A percentile compares a stretch with the other conserved stretches of the same genome.
Conservation (phyloP, 2,797 vertebrate species). For the Smutsia temminckii region DNA sequence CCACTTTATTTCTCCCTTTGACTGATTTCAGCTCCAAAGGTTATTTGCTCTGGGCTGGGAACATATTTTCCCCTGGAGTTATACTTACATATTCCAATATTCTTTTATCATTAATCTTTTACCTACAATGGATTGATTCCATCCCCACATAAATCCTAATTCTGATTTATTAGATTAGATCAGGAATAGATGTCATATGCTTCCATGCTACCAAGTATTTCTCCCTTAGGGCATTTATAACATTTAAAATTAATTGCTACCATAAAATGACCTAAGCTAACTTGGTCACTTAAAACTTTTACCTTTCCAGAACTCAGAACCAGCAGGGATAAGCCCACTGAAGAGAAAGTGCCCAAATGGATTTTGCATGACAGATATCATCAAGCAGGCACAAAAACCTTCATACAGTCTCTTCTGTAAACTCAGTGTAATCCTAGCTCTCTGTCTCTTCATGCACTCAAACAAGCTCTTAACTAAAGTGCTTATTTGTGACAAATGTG, state of each 20-base stretch:
- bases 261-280: constrained; percentile 7
- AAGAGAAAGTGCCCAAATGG: neutral
- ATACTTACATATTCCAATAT: neutral
- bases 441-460: neutral
- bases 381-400: neutral
- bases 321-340: neutral
- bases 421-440: neutral
- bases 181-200: neutral
- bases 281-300: neutral
- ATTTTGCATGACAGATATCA: neutral
- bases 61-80: too few species aligned
- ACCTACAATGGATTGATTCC: neutral
- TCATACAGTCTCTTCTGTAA: neutral
- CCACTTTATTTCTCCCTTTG: too few species aligned
- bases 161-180: constrained; percentile 1
- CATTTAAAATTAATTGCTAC: neutral
- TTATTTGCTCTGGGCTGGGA: too few species aligned
- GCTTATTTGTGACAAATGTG: neutral
- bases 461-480: neutral
- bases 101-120: neutral
- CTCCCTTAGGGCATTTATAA: neutral
- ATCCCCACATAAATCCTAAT: neutral
- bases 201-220: neutral
- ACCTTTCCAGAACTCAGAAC: neutral
- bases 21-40: too few species aligned